Base-by-base conservation (phyloP, 2,888 invertebrate genomes). In the Drosophila subquinaria region DNA sequence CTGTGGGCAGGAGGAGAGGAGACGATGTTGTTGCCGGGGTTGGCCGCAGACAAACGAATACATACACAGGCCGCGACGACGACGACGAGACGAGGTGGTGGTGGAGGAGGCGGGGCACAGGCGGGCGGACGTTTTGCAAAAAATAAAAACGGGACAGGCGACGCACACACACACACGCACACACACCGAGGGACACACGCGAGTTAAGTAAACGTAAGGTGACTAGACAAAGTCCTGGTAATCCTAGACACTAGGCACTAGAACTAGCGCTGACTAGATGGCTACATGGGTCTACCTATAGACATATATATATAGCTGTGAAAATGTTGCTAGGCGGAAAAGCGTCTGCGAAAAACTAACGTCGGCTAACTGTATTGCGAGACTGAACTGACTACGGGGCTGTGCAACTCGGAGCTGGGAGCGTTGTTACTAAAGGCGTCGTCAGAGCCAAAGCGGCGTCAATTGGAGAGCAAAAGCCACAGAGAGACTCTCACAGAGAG, bases 281-380 rank as follows among this genome's bases (percentile, higher is more conserved):
- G 47, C 65, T 76, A 76, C 72, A 76, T 76, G 60, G 47, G 30
- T 50, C 20, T 51, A 43, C 53, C 27, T 48, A 42, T 62, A 36
- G 40, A 36, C 63, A 43, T 52, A 33, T 59, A 36, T 45, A 30
- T 59, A 52, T 57, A 20, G 64, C 13, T 59, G 43, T 69, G 59
- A 73, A 84, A 87, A 84, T 87, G 69, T 71, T 80, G 60, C 79
- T 77, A 88, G 77, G 76, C 83, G 83, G 85, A 88, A 88, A 82
- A 82, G 85, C 81, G 88, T 88, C 86, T 85, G 88, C 83, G 45
- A 80, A 86, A 88, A 87, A 86, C 88, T 88, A 86, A 86, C 86
- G 88, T 85, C 83, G 83, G 72, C 77, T 80, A 78, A 78, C 72
- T 80, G 77, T 75, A 79, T 79, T 69, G 51, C 43, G 69, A 77